A percentile compares a stretch with the other conserved stretches of the same genome.
phyloP scores from a whole-genome alignment of 2,113 vertebrate genomes.

The Hemiscyllium ocellatum region DNA sequence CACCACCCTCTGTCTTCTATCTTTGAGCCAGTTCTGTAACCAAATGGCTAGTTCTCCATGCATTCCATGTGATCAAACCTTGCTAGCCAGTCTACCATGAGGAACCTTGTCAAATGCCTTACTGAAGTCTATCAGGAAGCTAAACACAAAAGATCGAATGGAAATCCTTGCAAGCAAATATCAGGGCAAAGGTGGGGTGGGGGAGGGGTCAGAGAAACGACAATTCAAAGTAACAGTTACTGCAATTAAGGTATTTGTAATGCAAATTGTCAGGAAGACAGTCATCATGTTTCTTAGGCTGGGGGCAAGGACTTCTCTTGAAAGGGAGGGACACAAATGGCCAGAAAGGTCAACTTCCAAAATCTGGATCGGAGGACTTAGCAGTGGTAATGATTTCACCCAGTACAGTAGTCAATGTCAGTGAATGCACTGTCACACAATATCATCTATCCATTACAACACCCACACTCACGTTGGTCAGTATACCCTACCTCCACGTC shows the following conservation, averaged over 20 bases:
- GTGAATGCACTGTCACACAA: not conserved
- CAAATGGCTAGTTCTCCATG: too few relatives aligned
- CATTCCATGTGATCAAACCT: too few relatives aligned
- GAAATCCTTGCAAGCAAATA: not conserved
- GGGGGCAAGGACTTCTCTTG: too few relatives aligned
- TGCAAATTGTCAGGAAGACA: too few relatives aligned
- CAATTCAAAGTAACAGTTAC: not conserved
- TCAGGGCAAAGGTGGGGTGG: not conserved
- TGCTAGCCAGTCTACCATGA: too few relatives aligned
- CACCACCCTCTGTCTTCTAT: too few relatives aligned
- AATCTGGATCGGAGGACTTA: not conserved
- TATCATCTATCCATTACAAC: not conserved
- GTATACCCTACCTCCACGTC: not conserved
- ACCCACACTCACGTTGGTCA: not conserved
- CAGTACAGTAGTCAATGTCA: not conserved
- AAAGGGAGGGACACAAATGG: too few relatives aligned
- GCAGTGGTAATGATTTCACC: not conserved
- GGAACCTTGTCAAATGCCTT: too few relatives aligned
- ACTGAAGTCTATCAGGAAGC: not conserved
- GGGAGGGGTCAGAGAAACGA: too few relatives aligned
- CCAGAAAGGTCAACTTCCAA: too few relatives aligned
- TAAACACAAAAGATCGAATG: not conserved
- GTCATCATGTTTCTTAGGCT: too few relatives aligned
- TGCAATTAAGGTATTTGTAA: not conserved
- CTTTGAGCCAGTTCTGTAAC: too few relatives aligned